Base-by-base conservation (phyloP, 2,113 vertebrate genomes). In the Odontophorus gujanensis region DNA sequence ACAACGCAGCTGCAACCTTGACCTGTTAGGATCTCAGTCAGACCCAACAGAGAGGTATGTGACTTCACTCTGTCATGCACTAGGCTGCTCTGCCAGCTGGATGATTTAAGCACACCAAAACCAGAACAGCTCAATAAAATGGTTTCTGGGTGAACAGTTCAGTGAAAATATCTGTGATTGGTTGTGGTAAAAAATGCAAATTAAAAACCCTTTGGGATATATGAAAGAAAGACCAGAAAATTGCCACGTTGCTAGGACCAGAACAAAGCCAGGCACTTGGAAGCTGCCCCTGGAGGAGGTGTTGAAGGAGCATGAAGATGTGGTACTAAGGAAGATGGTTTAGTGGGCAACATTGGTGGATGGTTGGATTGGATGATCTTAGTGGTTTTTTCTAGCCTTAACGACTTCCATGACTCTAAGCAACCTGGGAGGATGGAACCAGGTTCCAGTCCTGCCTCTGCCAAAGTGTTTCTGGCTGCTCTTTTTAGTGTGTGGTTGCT, bases 121-220 rank as follows among this genome's bases (percentile, higher is more conserved):
- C 22, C 79, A 91, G 75, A 93, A 50, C 36, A 76, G 75, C 42
- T 86, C 89, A 80, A 79, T 85, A 45, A 92, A 91, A 85, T 77
- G 19, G n/a, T 85, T 95, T 95, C 74, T 75, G 57, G 1, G 6
- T 89, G 77, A 83, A 67, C 68, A 90, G 21, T 42, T 87, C 83
- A 81, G 73, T 85, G 61, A 87, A 92, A 66, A 36, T 65, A 66
- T 42, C 83, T 85, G 26, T 38, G 28, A 74, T 85, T 71, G 22
- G 34, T 55, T 94, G 57, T 78, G 59, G 68, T 91, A 0, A 83
- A 81, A 94, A 94, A 89, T 59, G 63, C 50, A 96, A 92, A 96
- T 66, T 73, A 79, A 80, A 21, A 6, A 19, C 6, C 14, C 7
- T 77, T 77, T 74, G 43, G 50, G 63, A 55, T 7, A 87, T 26